A percentile compares a stretch with the other conserved stretches of the same genome.
Conservation (phyloP, 2,113 vertebrate genomes). For the Plotosus lineatus region DNA sequence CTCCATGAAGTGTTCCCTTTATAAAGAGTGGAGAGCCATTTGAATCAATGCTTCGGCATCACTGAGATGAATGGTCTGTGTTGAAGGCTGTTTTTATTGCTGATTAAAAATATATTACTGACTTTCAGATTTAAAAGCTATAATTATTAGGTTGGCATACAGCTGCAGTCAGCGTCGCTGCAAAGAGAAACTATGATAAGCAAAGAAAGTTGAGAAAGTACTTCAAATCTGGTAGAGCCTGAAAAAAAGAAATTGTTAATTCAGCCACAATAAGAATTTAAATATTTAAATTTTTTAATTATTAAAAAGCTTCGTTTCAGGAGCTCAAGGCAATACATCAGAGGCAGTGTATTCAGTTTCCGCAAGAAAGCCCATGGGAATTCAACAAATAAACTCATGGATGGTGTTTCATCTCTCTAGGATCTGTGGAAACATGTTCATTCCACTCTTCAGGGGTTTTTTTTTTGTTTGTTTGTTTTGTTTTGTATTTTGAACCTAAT, state of each 20-base stretch:
- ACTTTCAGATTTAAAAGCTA: slow-evolving; percentile 1
- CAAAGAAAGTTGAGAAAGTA: not conserved
- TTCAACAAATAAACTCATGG: not conserved
- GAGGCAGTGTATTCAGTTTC: not conserved
- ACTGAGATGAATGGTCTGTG: not conserved
- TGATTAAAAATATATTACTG: not conserved
- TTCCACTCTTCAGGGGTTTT: slow-evolving; percentile 5
- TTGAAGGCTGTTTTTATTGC: not conserved
- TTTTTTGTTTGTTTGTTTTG: too few species aligned
- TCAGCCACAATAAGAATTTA: not conserved
- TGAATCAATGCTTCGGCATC: not conserved
- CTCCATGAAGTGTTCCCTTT: not conserved
- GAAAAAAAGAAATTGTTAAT: slow-evolving; percentile 6
- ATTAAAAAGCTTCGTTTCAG: slow-evolving; percentile 12
- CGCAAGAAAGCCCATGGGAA: not conserved
- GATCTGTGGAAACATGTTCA: not conserved
- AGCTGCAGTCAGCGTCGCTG: not conserved
- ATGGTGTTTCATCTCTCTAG: slow-evolving; percentile 24
- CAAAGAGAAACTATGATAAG: not conserved
- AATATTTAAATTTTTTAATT: not conserved
- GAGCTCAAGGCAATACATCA: not conserved
- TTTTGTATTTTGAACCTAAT: slow-evolving; percentile 6
- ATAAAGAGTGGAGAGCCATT: not conserved
- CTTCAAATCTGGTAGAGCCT: not conserved
- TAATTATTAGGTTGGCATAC: slow-evolving; percentile 27